These are phyloP conservation scores for Pissodes strobi DNA, from an alignment of 1,140 invertebrate genomes.

Conservation along the genomic window DNA sequence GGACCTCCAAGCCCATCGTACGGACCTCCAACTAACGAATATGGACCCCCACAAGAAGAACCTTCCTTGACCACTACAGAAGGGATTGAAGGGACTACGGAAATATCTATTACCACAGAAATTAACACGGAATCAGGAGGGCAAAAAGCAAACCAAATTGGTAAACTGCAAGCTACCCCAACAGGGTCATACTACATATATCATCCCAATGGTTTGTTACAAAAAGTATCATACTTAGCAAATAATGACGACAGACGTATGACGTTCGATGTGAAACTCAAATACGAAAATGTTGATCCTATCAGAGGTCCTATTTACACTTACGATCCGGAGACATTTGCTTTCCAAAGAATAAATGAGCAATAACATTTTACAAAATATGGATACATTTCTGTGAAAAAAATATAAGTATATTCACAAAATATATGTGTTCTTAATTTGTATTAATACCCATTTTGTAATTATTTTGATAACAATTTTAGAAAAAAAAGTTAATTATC, in stretches of 20 bases:
- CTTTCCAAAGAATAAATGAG: constrained; percentile 2
- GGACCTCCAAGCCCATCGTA: constrained; percentile 13
- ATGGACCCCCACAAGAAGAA: constrained; percentile 15
- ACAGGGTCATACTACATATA: constrained; percentile 59
- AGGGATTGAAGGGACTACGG: neutral
- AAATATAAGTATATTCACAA: too few relatives aligned
- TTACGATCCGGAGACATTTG: constrained; percentile 52
- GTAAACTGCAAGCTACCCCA: constrained; percentile 33
- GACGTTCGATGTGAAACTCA: constrained; percentile 61
- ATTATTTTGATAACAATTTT: too few relatives aligned
- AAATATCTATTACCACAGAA: constrained; percentile 34
- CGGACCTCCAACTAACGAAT: constrained; percentile 19
- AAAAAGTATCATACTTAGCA: constrained; percentile 59
- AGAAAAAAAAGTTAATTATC: too few relatives aligned
- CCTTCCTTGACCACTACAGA: constrained; percentile 11
- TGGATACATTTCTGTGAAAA: too few relatives aligned
- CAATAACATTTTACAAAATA: too few relatives aligned
- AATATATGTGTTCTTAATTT: too few relatives aligned
- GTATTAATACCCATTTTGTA: too few relatives aligned
- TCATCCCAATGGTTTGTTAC: constrained; percentile 60
- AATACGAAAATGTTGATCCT: constrained; percentile 62
- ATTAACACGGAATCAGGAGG: constrained; percentile 9
- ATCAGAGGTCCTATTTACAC: constrained; percentile 61
- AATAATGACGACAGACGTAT: constrained; percentile 58
- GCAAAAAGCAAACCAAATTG: constrained; percentile 17